Evolutionary conservation across 2,113 vertebrate species (phyloP), one percentile per base, ranked within the genome.

Genomic region (Trachemys scripta): DNA sequence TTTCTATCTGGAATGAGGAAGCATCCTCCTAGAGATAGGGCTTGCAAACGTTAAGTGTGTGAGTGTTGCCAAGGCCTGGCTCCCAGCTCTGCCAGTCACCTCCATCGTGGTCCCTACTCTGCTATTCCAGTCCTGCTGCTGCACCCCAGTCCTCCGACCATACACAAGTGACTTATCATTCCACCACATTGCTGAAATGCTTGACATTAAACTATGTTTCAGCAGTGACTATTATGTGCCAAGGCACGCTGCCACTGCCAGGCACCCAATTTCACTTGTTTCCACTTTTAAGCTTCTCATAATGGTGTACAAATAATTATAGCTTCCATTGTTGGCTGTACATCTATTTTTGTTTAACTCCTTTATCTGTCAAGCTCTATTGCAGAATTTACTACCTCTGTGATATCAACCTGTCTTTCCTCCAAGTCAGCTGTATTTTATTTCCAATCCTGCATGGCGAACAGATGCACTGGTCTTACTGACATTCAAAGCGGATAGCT

Each of bases 261-360:
- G 8, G 35, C 38, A 42, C 38, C 38, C 20, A 42, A 22, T 5
- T 24, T 75, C 38, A 91, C 92, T 90, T 95, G 89, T 93, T 90
- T 96, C 95, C 96, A 90, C 90, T 84, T 6, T 0, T 57, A 94
- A 76, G 47, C 0, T 0, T 90, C 80, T 88, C 12, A 0, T 79
- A 62, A 89, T 89, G 95, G 85, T 89, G 85, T 4, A 0, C 54
- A 78, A 47, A 6, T 0, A 1, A 93, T 94, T 92, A 47, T 89
- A 96, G 89, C 92, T 95, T 93, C 92, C 12, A 0, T 49, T 85
- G 87, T 76, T 80, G 85, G 80, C 76, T 45, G 4, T 85, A 27
- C 47, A 12, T 88, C 94, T 96, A 49, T 97, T 96, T 96, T 84
- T 92, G 87, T 20, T 47, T 57, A 89, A 69, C 0, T 6, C 76